Evolutionary conservation across 2,888 invertebrate genomes (phyloP).

Genomic region (Parnassius orleans): DNA sequence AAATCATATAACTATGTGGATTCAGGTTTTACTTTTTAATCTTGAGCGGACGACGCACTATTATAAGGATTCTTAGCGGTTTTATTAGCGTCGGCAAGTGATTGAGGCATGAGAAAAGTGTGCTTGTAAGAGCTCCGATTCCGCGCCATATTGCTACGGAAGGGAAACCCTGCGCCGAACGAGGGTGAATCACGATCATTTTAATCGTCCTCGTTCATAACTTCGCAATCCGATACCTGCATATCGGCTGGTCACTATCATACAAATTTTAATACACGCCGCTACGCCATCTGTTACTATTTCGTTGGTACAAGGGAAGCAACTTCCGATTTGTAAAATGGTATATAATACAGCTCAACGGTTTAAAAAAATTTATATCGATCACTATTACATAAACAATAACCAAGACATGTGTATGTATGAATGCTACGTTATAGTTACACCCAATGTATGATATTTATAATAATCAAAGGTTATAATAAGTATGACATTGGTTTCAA

Average conservation of each 20-base stretch:
- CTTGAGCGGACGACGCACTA: constrained; percentile 9
- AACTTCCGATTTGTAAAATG: constrained; percentile 17
- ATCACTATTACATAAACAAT: too few relatives aligned
- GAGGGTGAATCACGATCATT: constrained; percentile 59
- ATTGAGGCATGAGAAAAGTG: constrained; percentile 54
- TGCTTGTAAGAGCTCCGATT: constrained; percentile 67
- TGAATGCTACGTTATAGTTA: too few relatives aligned
- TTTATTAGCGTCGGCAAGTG: constrained; percentile 30
- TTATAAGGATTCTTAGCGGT: constrained; percentile 59
- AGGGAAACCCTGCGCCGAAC: constrained; percentile 44
- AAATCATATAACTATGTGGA: too few relatives aligned
- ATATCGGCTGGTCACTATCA: constrained; percentile 25
- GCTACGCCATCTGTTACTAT: constrained; percentile 19
- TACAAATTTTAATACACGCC: constrained; percentile 9
- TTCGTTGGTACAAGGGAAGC: constrained; percentile 10
- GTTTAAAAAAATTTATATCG: too few relatives aligned
- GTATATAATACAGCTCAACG: too few relatives aligned
- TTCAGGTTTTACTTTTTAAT: not conserved
- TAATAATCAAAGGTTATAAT: too few relatives aligned
- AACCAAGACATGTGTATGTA: too few relatives aligned
- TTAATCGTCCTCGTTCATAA: constrained; percentile 39
- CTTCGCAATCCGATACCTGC: constrained; percentile 34
- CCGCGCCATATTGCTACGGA: constrained; percentile 57
- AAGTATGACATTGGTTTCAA: too few relatives aligned
- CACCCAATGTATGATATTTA: too few relatives aligned